phyloP scores from a whole-genome alignment of 2,888 invertebrate genomes.

The Macaria notata region DNA sequence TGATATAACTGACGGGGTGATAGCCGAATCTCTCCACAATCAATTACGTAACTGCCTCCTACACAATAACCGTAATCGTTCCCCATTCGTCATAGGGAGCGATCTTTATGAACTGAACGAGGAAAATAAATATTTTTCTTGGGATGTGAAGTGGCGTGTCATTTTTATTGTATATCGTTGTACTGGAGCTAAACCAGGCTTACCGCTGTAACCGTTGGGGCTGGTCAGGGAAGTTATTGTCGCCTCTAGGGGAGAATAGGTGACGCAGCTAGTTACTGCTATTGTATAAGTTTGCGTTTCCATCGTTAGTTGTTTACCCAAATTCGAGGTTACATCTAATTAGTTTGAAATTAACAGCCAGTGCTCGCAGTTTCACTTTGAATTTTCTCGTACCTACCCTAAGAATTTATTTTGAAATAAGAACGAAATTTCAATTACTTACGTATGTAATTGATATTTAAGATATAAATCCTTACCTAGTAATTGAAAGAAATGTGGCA shows the following conservation, averaged over 20 bases:
- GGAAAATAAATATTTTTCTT: constrained; percentile 14
- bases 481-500: too few relatives aligned
- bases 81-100: constrained; percentile 12
- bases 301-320: background rate
- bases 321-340: too few relatives aligned
- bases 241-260: constrained; percentile 1
- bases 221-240: constrained; percentile 19
- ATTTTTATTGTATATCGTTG: constrained; percentile 5
- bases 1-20: constrained; percentile 8
- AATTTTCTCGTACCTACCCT: too few relatives aligned
- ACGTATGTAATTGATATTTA: too few relatives aligned
- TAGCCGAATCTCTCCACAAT: constrained; percentile 15
- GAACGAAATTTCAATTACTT: too few relatives aligned
- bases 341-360: too few relatives aligned
- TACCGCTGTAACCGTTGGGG: constrained; percentile 19
- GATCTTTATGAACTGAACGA: constrained; percentile 9
- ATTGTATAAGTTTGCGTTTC: background rate
- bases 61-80: constrained; percentile 16
- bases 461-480: too few relatives aligned
- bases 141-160: constrained; percentile 3
- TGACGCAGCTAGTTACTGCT: background rate
- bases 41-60: constrained; percentile 28
- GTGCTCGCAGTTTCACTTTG: too few relatives aligned
- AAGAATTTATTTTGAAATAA: too few relatives aligned
- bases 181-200: constrained; percentile 3